Base-by-base conservation (phyloP, 2,888 invertebrate species). In the Gastrophysa polygoni region DNA sequence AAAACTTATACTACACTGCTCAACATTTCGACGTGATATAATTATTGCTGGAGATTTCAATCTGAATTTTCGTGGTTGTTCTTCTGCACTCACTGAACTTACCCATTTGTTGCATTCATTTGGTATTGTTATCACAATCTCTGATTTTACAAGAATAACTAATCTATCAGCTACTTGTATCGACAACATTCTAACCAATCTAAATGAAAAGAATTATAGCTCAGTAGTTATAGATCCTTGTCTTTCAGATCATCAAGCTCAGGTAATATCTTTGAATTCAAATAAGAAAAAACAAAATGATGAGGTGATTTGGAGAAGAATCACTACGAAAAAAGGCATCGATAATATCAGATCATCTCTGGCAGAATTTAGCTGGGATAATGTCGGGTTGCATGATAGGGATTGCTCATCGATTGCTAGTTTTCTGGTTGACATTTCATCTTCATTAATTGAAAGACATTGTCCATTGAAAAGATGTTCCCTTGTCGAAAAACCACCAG, bases 361-460 rank as follows among this genome's bases (percentile, higher is more conserved):
- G 11, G 24, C 11, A 1, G 48, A 48, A 24, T 20, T 48, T 5
- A 7, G 16, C 24, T 48, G 20, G 21, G 48, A 14, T 8, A 48
- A 20, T 7, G 16, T 21, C 21, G 21, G 47, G 29, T 32, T 32
- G 10, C 29, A 32, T 32, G 10, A 48, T 28, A 28, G 29, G 24
- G 11, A 49, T 14, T 49, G 49, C 49, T 28, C 29, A 28, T 24
- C 18, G 14, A 11, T 28, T 11, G 28, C 1, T 16, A 8, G 2
- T 28, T 49, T 44, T 49, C 18, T 28, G 28, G 16, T 49, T 11
- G 18, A 49, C 18, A 28, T 7, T 7, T 28, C 8, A 2, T 10
- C 28, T 16, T n/a, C 49, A 16, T 49, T 49, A 16, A 49, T 28
- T 49, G 49, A 49, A 16, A 49, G 11, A 28, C 49, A 49, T 14